Evolutionary conservation across 1,140 invertebrate species (phyloP).

Genomic region (Chironomus tepperi): DNA sequence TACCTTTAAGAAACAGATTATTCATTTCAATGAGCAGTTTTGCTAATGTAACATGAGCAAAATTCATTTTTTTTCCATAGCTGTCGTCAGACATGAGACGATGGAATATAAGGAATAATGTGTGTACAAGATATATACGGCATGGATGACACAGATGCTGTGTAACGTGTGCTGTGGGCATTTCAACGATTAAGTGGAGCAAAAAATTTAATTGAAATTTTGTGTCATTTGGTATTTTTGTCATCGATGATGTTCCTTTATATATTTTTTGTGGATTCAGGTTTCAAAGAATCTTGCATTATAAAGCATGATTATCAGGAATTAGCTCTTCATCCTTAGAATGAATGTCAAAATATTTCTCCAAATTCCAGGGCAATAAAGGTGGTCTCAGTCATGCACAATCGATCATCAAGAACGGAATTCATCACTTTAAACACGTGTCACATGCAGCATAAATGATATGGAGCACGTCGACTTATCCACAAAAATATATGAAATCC

Average conservation of each 20-base stretch:
- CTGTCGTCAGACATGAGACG: background rate
- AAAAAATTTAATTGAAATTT: constrained; percentile 11
- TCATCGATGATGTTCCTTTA: too few species aligned
- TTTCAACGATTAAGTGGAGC: background rate
- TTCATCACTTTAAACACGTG: background rate
- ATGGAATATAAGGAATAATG: too few species aligned
- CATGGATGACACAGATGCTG: background rate
- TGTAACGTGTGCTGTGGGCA: background rate
- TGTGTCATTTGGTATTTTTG: background rate
- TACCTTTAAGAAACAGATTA: background rate
- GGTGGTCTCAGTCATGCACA: background rate
- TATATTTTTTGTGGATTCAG: too few species aligned
- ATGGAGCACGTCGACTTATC: too few species aligned
- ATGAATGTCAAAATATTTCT: too few species aligned
- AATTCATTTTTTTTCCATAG: background rate
- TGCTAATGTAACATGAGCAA: constrained; percentile 17
- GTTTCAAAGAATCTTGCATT: too few species aligned
- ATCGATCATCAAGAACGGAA: background rate
- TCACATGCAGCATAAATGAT: background rate
- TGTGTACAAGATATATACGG: too few species aligned
- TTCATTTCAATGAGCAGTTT: constrained; percentile 6
- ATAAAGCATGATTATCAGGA: too few species aligned
- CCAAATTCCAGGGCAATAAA: background rate
- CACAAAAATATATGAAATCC: too few species aligned
- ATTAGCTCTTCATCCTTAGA: too few species aligned